Evolutionary conservation across 2,113 vertebrate species (phyloP), one percentile per base, ranked within the genome.

Genomic region (Glaucidium brasilianum): DNA sequence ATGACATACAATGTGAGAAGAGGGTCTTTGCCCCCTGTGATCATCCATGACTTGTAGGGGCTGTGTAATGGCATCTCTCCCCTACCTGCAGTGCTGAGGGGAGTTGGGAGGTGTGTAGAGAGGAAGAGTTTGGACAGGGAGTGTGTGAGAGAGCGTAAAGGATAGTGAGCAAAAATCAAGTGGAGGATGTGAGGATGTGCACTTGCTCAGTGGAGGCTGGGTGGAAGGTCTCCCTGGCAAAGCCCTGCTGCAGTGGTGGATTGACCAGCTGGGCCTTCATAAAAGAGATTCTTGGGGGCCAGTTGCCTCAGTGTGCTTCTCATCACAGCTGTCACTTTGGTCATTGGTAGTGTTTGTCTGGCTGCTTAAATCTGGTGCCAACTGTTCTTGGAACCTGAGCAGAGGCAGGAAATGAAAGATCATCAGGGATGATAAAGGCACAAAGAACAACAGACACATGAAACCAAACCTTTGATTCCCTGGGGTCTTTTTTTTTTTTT

Each of bases 71-170:
- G 29, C 5, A 78, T 78, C 18, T 71, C 20, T 67, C 29, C 29
- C 10, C 45, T 41, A 0, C 1, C 3, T 55, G 52, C 25, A 5
- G 0, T 50, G 18, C 12, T 1, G 6, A 16, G 19, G 32, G 18
- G 43, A 56, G 14, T 14, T 30, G 29, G 2, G 50, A 23, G 17
- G 10, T 14, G 12, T 6, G 23, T 34, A 55, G 5, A 5, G 27
- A 45, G 53, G 34, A 52, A 27, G 37, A 49, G 49, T 71, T 58
- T 26, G 43, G 52, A 34, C 43, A 74, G 23, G 32, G 62, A 52
- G 29, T 1, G 10, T 21, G 27, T 22, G 45, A 72, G 50, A 39
- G 23, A 30, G 22, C 37, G 17, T 26, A 11, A 6, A 55, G 50
- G n/a, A 13, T 2, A 16, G 30, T 4, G 39, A 64, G 19, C 21